A percentile compares a stretch with the other conserved stretches of the same genome.
These are phyloP conservation scores for Nephrotoma flavescens DNA, from an alignment of 2,888 invertebrate genomes.

Conservation along the genomic window DNA sequence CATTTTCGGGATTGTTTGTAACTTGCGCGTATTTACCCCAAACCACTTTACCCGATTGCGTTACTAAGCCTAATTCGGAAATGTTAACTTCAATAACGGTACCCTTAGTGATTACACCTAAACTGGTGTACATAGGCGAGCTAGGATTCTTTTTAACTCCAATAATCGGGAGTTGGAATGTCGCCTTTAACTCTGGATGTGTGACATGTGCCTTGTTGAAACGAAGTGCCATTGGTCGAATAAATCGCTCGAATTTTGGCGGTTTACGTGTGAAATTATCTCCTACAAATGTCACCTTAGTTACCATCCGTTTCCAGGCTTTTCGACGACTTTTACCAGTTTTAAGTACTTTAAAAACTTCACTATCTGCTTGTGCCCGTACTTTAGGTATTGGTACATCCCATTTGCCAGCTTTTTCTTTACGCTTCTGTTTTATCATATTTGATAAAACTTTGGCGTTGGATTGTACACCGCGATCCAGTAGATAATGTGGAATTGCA, in stretches of 20 bases:
- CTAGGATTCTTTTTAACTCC: conserved; percentile 99
- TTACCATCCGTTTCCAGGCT: conserved; percentile 99
- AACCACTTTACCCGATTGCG: conserved; percentile 96
- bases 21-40: conserved; percentile 99
- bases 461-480: conserved; percentile 90
- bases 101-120: conserved; percentile 98
- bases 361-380: conserved; percentile 87
- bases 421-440: conserved; percentile 98
- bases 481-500: conserved; percentile 88
- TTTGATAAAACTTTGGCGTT: conserved; percentile 93
- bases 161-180: conserved; percentile 92
- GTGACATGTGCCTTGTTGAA: conserved; percentile 98
- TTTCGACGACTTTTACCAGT: conserved; percentile 88
- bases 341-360: conserved; percentile 86
- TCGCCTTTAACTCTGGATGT: conserved; percentile 97
- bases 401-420: conserved; percentile 99
- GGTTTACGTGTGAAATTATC: conserved; percentile 98
- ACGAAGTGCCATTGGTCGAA: conserved; percentile 90
- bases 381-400: conserved; percentile 99
- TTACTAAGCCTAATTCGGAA: conserved; percentile 94
- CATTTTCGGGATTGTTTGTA: conserved; percentile 98
- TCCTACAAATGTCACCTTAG: conserved; percentile 95
- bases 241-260: conserved; percentile 97
- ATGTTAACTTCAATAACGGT: conserved; percentile 97
- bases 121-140: conserved; percentile 89